These are phyloP conservation scores for Chrysopa pallens DNA, from an alignment of 1,140 invertebrate genomes.

Conservation along the genomic window DNA sequence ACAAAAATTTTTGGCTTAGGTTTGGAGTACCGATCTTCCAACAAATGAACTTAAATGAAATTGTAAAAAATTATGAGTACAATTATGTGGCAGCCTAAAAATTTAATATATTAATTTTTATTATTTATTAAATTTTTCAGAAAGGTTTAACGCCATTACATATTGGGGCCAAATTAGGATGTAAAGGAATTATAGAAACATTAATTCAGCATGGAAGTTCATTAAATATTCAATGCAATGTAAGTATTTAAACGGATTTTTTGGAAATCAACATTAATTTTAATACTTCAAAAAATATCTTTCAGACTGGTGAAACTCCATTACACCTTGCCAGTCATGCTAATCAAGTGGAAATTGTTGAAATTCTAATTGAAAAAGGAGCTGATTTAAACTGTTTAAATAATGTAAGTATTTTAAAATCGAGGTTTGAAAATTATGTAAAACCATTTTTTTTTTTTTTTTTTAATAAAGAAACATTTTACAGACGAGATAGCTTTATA, in stretches of 20 bases:
- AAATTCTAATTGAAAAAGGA: conserved; percentile 47
- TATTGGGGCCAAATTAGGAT: conserved; percentile 52
- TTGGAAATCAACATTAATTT: neutral
- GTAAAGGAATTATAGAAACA: conserved; percentile 49
- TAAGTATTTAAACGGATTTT: conserved; percentile 19
- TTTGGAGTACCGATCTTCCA: too few relatives aligned
- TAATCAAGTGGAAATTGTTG: conserved; percentile 49
- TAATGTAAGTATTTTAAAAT: conserved; percentile 31
- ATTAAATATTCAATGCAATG: conserved; percentile 53
- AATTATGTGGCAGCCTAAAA: too few relatives aligned
- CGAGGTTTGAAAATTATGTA: too few relatives aligned
- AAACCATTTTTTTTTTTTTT: too few relatives aligned
- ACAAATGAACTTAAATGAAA: too few relatives aligned
- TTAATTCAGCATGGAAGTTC: conserved; percentile 45
- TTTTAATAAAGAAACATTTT: too few relatives aligned
- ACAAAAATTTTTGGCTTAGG: too few relatives aligned
- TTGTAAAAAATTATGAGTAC: too few relatives aligned
- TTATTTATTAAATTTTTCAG: conserved; percentile 24
- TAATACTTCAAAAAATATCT: conserved; percentile 10
- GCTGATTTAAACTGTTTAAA: conserved; percentile 55
- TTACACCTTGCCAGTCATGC: conserved; percentile 57
- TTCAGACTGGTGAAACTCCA: conserved; percentile 54
- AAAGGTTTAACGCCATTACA: conserved; percentile 54
- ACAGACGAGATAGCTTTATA: too few relatives aligned
- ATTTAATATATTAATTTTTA: conserved; percentile 3